A percentile compares a stretch with the other conserved stretches of the same genome.
Evolutionary conservation across 2,888 invertebrate genomes (phyloP).

Genomic region (Uloborus plumipes): DNA sequence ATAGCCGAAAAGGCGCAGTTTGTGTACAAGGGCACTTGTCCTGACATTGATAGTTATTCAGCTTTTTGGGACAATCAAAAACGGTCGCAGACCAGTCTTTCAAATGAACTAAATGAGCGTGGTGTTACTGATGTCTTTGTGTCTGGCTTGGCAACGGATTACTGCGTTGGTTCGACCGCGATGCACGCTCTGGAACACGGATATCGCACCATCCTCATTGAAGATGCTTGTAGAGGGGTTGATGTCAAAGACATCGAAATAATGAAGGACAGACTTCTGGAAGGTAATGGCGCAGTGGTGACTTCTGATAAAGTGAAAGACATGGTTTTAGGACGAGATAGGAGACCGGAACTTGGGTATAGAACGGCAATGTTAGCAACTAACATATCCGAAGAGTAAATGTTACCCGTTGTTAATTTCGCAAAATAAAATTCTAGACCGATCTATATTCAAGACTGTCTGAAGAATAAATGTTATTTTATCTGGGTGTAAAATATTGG

Average conservation of each 20-base stretch:
- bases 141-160: constrained; percentile 94
- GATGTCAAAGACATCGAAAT: constrained; percentile 86
- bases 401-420: too few species aligned
- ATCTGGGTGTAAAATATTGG: too few species aligned
- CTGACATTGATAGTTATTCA: constrained; percentile 96
- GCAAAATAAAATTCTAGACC: too few species aligned
- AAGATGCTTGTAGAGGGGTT: constrained; percentile 92
- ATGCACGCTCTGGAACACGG: constrained; percentile 81
- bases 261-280: constrained; percentile 82
- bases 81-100: constrained; percentile 86
- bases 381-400: constrained; percentile 1
- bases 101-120: constrained; percentile 82
- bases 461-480: too few species aligned
- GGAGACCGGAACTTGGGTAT: constrained; percentile 85
- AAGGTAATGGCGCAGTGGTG: constrained; percentile 85
- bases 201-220: constrained; percentile 88
- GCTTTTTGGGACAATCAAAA: constrained; percentile 99
- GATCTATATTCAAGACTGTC: too few species aligned
- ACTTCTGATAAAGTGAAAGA: constrained; percentile 79
- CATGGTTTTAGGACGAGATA: constrained; percentile 89
- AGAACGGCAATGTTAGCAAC: constrained; percentile 45
- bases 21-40: constrained; percentile 91
- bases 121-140: constrained; percentile 92
- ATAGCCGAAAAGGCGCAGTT: constrained; percentile 79
- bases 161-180: constrained; percentile 81